Conservation (phyloP, 1,140 invertebrate genomes). For the Stenopsyche tienmushanensis region DNA sequence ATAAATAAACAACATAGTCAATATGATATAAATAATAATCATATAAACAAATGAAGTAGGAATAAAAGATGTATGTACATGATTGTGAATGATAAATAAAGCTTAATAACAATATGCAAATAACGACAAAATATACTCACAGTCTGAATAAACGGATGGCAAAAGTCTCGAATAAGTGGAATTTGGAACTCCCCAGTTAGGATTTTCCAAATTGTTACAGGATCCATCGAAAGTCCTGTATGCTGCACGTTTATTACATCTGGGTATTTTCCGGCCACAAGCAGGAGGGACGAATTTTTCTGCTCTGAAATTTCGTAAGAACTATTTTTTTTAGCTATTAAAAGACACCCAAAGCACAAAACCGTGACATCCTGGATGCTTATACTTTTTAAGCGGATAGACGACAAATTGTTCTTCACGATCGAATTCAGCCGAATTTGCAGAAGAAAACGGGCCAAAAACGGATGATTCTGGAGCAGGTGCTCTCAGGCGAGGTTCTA, state of each 20-base stretch:
- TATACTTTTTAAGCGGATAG: background rate
- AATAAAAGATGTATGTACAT: too few species aligned
- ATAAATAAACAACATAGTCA: too few species aligned
- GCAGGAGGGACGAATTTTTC: slow-evolving; percentile 16
- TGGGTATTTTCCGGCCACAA: slow-evolving; percentile 10
- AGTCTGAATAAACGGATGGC: slow-evolving; percentile 62
- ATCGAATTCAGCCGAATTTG: background rate
- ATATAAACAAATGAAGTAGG: too few species aligned
- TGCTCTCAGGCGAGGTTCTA: too few species aligned
- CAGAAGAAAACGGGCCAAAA: too few species aligned
- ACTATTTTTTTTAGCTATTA: too few species aligned
- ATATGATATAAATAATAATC: too few species aligned
- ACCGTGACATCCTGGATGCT: background rate
- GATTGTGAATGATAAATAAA: too few species aligned
- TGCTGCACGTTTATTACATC: slow-evolving; percentile 7
- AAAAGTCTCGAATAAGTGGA: slow-evolving; percentile 66
- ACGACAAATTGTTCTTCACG: background rate
- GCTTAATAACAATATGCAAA: too few species aligned
- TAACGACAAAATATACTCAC: too few species aligned
- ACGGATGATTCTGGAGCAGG: too few species aligned
- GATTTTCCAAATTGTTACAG: slow-evolving; percentile 64
- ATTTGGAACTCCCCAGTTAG: slow-evolving; percentile 60
- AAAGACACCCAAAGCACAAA: background rate
- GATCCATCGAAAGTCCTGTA: slow-evolving; percentile 65
- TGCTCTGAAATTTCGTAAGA: background rate